These are phyloP conservation scores for Oryzias celebensis DNA, from an alignment of 2,113 vertebrate genomes.

Conservation along the genomic window DNA sequence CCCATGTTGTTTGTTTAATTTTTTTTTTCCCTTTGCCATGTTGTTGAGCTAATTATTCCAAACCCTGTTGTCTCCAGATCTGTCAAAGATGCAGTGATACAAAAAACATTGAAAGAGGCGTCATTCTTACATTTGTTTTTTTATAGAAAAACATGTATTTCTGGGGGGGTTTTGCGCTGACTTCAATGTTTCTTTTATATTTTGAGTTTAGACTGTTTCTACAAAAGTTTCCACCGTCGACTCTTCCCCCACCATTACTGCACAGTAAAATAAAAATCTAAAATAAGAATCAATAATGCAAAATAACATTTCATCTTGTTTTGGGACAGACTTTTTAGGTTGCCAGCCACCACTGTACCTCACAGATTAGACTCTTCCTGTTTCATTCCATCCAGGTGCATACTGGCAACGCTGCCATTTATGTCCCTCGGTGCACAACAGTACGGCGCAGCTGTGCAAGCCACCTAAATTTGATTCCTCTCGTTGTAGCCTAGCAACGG, in stretches of 20 bases:
- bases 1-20: constrained; percentile 24
- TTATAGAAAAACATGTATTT: no score
- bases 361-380: constrained; percentile 67
- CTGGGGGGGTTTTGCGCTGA: neutral
- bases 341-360: constrained; percentile 50
- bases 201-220: constrained; percentile 34
- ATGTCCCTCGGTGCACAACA: constrained; percentile 61
- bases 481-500: constrained; percentile 75
- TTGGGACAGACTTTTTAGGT: constrained; percentile 46
- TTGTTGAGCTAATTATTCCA: constrained; percentile 38
- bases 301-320: constrained; percentile 51
- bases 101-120: constrained; percentile 37
- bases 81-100: constrained; percentile 16
- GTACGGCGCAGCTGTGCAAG: constrained; percentile 71
- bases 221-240: constrained; percentile 21
- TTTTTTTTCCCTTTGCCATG: constrained; percentile 45
- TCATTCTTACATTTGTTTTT: constrained; percentile 10
- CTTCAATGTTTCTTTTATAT: constrained; percentile 15
- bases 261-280: constrained; percentile 36
- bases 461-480: constrained; percentile 73
- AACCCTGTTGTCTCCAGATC: constrained; percentile 46
- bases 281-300: constrained; percentile 40
- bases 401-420: constrained; percentile 72
- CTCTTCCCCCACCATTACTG: constrained; percentile 23
- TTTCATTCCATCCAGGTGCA: constrained; percentile 73